These are phyloP conservation scores for Chrysaora quinquecirrha DNA, from an alignment of 30 jellyfish, hydroid and myxozoan genomes.

Conservation along the genomic window DNA sequence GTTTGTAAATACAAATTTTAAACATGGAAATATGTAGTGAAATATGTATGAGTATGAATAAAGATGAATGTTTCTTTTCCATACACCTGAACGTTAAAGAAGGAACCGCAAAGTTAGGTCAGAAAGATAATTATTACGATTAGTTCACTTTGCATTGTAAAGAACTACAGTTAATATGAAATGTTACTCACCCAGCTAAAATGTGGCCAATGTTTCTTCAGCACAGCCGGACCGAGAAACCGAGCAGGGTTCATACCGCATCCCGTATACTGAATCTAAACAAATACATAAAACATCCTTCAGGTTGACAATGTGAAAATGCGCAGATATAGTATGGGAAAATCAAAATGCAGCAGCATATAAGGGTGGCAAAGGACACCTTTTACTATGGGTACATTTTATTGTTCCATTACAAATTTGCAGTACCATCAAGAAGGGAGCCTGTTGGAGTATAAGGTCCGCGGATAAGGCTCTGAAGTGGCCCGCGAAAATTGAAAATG, in stretches of 20 bases:
- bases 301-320: not conserved
- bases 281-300: not conserved
- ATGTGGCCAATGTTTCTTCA: conserved; percentile 57
- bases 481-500: too few relatives aligned
- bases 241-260: conserved; percentile 87
- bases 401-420: not conserved
- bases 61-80: too few relatives aligned
- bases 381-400: too few relatives aligned
- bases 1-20: too few relatives aligned
- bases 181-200: conserved; percentile 84
- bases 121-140: too few relatives aligned
- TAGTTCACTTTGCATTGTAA: too few relatives aligned
- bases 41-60: too few relatives aligned
- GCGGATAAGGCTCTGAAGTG: not conserved
- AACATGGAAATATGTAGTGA: too few relatives aligned
- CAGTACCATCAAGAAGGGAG: not conserved
- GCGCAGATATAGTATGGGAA: not conserved
- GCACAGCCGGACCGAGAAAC: conserved; percentile 77
- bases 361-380: too few relatives aligned
- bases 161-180: too few relatives aligned
- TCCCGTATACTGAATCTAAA: conserved; percentile 75
- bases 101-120: too few relatives aligned
- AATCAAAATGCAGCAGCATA: not conserved
- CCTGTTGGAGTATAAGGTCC: not conserved
- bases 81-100: too few relatives aligned